phyloP scores from a whole-genome alignment of 1,140 invertebrate species.

The Dufourea novaeangliae region DNA sequence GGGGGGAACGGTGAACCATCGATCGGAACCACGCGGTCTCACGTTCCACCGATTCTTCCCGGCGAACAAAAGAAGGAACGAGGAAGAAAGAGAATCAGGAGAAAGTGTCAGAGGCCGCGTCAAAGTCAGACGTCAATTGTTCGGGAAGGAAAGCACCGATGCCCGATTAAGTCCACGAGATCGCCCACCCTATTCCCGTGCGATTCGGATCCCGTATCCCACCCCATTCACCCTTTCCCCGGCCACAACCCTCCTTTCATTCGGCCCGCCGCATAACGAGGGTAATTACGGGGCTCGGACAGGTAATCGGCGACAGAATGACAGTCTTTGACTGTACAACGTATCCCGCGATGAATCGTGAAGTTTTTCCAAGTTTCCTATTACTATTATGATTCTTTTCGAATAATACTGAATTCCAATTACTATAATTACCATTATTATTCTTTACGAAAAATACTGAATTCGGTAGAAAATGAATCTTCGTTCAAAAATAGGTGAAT shows the following conservation, averaged over 20 bases:
- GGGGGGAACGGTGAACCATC: slow-evolving; percentile 17
- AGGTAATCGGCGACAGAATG: slow-evolving; percentile 3
- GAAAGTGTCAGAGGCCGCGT: slow-evolving; percentile 47
- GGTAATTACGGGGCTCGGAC: slow-evolving; percentile 22
- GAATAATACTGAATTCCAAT: too few relatives aligned
- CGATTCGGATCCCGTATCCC: slow-evolving; percentile 16
- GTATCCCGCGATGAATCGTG: background rate
- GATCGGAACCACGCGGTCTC: background rate
- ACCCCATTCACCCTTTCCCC: background rate
- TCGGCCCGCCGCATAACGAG: slow-evolving; percentile 9
- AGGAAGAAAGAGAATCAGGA: slow-evolving; percentile 30
- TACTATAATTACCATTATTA: too few relatives aligned
- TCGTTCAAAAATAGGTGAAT: too few relatives aligned
- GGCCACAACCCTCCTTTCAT: background rate
- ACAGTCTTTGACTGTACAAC: background rate
- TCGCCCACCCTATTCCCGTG: slow-evolving; percentile 40
- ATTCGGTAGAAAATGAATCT: too few relatives aligned
- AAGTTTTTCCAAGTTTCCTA: background rate
- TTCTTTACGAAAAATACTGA: too few relatives aligned
- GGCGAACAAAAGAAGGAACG: slow-evolving; percentile 30
- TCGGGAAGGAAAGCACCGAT: slow-evolving; percentile 45
- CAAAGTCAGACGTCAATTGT: slow-evolving; percentile 51
- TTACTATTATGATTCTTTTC: too few relatives aligned
- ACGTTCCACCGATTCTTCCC: slow-evolving; percentile 22
- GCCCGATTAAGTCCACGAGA: slow-evolving; percentile 51